Evolutionary conservation across 2,797 vertebrate genomes (phyloP).

Genomic region (Alauda arvensis): DNA sequence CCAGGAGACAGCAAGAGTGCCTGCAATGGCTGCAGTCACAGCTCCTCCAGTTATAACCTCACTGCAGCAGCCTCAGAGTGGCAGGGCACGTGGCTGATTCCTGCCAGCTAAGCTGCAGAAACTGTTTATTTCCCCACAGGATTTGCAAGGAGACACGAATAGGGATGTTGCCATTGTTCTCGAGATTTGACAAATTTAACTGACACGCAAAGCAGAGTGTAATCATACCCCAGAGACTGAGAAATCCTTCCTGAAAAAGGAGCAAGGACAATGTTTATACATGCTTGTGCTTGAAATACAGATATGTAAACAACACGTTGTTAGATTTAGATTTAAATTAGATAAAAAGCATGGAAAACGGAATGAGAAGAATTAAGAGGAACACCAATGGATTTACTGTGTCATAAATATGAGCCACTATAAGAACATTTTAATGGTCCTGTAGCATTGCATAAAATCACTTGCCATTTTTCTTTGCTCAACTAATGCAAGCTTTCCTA

Average conservation of each 20-base stretch:
- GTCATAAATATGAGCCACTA: neutral
- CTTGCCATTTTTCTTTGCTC: neutral
- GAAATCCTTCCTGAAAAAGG: neutral
- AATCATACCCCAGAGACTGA: neutral
- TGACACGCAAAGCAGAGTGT: neutral
- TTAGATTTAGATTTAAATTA: neutral
- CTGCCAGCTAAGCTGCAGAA: neutral
- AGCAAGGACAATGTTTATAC: neutral
- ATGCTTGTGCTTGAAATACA: neutral
- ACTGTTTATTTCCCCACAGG: neutral
- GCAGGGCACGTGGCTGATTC: neutral
- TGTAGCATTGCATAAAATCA: neutral
- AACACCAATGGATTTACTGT: neutral
- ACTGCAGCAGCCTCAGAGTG: accelerated
- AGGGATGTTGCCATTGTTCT: neutral
- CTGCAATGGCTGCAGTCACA: neutral
- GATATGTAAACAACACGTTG: neutral
- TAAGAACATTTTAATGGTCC: neutral
- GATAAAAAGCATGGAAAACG: neutral
- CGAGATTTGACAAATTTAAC: neutral
- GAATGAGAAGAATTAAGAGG: neutral
- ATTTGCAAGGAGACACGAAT: neutral
- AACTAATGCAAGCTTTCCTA: neutral
- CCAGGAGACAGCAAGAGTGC: neutral
- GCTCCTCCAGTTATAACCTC: no score